phyloP scores from a whole-genome alignment of 2,113 vertebrate genomes.

The Antechinus stuartii region DNA sequence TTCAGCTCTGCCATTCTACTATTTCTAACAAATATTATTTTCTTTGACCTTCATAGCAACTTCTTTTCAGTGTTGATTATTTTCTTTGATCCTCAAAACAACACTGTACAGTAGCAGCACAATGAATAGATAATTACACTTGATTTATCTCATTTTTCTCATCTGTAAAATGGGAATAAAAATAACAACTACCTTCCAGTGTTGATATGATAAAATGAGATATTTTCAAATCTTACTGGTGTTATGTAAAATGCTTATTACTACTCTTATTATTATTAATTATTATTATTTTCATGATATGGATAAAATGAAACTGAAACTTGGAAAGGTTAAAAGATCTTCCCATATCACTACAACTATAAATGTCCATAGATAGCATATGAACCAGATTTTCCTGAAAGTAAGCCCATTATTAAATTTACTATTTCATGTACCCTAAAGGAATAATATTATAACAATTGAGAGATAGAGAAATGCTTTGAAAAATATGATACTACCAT shows the following conservation, averaged over 20 bases:
- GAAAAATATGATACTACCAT: not conserved
- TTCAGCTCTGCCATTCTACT: not conserved
- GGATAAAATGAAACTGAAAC: not conserved
- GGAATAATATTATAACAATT: not conserved
- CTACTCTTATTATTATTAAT: not conserved
- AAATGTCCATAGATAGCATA: not conserved
- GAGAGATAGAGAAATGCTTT: not conserved
- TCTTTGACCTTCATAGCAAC: too few species aligned
- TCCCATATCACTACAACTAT: not conserved
- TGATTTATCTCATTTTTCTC: not conserved
- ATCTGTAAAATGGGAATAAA: not conserved
- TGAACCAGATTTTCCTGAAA: not conserved
- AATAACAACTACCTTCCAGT: not conserved
- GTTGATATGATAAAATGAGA: not conserved
- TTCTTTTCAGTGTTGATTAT: not conserved
- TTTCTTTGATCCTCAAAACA: not conserved
- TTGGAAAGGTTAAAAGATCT: not conserved
- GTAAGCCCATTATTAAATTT: not conserved
- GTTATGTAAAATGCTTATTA: not conserved
- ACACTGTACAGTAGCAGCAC: not conserved
- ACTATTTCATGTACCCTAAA: not conserved
- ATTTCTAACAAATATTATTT: not conserved
- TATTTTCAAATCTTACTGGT: not conserved
- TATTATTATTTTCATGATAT: not conserved
- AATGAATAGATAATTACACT: not conserved